Base-by-base conservation (phyloP, 2,113 vertebrate species). In the Limnothrissa miodon region DNA sequence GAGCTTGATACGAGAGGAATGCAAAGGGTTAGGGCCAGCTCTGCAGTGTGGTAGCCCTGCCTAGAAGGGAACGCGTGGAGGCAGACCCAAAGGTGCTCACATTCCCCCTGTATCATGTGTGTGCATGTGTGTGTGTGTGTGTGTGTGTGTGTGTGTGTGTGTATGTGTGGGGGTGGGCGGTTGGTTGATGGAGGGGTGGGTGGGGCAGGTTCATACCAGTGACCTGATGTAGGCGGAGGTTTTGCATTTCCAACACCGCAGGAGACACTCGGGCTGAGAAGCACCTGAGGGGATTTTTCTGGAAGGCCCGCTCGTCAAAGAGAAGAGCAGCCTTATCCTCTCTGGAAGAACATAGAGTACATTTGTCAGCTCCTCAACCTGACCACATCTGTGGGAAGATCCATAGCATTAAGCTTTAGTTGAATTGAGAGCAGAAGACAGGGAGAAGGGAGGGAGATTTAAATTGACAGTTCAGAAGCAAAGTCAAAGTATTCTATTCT, bases 1-100 rank as follows among this genome's bases (percentile, higher is more conserved):
- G 70, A n/a, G 39, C 59, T n/a, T 84, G 82, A 85, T 88, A 89
- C 79, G 79, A 83, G 66, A 87, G 86, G 87, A 89, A 89, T 89
- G 86, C 78, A 17, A 59, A 84, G 84, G 53, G 78, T 56, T 78
- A 39, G 70, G 53, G 78, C 66, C 78, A 39, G 70, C 74, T 82
- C 66, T 51, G 78, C 80, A 81, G 85, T 48, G 39, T 42, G 29
- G 21, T 45, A 45, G 79, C 17, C 42, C 56, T n/a, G 10, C 39
- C n/a, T 29, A 29, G n/a, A 66, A 66, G 59, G 25, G 59, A 66
- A 66, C n/a, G 25, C 59, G 29, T n/a, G 9, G 9, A 66, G 29
- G 33, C 42, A 53, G 51, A 53, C 51, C 1, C 51, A 53, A 23
- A 53, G 51, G 51, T 53, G 19, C 51, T 53, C 51, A 53, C 51